Conservation (phyloP, 2,797 vertebrate genomes). For the Emys orbicularis region DNA sequence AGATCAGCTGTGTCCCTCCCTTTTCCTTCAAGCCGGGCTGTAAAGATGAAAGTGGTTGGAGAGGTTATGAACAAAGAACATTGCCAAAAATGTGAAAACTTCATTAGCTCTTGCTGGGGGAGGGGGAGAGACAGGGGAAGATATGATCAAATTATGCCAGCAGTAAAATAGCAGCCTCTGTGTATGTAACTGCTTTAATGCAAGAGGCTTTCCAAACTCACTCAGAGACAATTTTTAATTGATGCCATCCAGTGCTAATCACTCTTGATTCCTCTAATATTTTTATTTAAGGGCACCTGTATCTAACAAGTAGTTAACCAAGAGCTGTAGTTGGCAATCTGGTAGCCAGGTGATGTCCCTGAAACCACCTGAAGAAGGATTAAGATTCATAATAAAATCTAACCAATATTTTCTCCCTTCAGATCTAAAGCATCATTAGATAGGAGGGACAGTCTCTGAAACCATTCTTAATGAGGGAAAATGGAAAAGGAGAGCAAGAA, state of each 20-base stretch:
- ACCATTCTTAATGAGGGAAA: background rate
- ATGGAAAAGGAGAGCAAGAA: conserved; percentile 42
- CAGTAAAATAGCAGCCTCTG: background rate
- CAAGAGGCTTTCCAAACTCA: conserved; percentile 25
- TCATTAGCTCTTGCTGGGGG: background rate
- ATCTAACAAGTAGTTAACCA: background rate
- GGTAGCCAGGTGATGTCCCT: background rate
- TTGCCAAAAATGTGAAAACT: conserved; percentile 2
- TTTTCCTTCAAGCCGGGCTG: conserved; percentile 34
- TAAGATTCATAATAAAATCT: conserved; percentile 39
- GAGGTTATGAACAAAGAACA: conserved; percentile 49
- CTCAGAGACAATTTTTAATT: conserved; percentile 10
- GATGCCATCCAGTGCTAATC: background rate
- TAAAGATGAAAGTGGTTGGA: conserved; percentile 40
- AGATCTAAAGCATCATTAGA: background rate
- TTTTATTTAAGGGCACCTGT: conserved; percentile 9
- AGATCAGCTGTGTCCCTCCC: conserved; percentile 16
- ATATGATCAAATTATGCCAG: background rate
- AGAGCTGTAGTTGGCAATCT: conserved; percentile 32
- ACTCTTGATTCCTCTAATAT: background rate
- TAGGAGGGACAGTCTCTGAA: background rate
- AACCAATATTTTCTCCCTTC: background rate
- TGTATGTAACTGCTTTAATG: background rate
- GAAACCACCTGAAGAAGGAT: conserved; percentile 54
- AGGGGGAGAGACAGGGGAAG: no score